Evolutionary conservation across 1,140 invertebrate species (phyloP).

Genomic region (Drosophila trapezifrons): DNA sequence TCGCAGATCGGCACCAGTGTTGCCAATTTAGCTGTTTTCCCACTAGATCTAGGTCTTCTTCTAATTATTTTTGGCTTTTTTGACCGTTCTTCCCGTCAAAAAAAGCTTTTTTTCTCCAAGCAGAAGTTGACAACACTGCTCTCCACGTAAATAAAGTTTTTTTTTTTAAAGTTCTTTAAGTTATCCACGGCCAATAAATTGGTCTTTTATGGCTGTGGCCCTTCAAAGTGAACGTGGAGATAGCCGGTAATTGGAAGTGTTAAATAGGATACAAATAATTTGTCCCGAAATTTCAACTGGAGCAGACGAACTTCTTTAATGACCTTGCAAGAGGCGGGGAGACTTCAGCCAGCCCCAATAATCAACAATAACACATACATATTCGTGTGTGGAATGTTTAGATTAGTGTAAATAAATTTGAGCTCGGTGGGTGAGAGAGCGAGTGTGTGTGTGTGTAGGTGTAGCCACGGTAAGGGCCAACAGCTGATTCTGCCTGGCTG

Average conservation of each 20-base stretch:
- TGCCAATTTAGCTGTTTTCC: too few relatives aligned
- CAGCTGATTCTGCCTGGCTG: slow-evolving; percentile 43
- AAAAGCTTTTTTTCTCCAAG: too few relatives aligned
- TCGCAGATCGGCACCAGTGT: slow-evolving; percentile 24
- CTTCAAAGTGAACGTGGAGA: slow-evolving; percentile 13
- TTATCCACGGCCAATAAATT: not conserved
- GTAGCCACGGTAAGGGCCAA: slow-evolving; percentile 39
- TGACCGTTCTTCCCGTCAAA: too few relatives aligned
- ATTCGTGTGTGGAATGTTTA: slow-evolving; percentile 37
- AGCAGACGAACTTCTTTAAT: slow-evolving; percentile 14
- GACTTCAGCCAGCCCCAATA: slow-evolving; percentile 18
- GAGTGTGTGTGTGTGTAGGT: slow-evolving; percentile 1
- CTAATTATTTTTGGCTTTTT: too few relatives aligned
- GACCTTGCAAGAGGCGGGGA: slow-evolving; percentile 55
- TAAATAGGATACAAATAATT: not conserved
- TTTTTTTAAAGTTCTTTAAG: too few relatives aligned
- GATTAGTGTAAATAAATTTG: slow-evolving; percentile 20
- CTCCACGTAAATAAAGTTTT: slow-evolving; percentile 49
- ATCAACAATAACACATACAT: slow-evolving; percentile 33
- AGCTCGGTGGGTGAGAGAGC: not conserved
- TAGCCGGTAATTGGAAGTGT: slow-evolving; percentile 23
- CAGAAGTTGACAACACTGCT: too few relatives aligned
- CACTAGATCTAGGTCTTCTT: too few relatives aligned
- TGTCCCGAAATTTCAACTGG: slow-evolving; percentile 1
- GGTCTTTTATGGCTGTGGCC: slow-evolving; percentile 21